phyloP scores from a whole-genome alignment of 2,888 invertebrate species.

The Atrina japonica region DNA sequence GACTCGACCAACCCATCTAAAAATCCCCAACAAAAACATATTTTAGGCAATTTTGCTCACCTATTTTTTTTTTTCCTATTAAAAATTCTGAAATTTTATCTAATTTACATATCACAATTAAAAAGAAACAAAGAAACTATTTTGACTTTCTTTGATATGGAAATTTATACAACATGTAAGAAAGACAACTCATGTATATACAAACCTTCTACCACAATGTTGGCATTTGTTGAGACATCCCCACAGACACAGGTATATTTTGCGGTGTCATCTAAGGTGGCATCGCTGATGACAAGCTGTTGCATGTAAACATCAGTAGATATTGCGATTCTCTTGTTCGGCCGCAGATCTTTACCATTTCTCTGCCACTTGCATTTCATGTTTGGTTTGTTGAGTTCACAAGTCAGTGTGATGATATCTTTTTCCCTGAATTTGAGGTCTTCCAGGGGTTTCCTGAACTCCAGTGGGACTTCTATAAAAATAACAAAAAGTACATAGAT shows the following conservation, averaged over 20 bases:
- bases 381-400: slow-evolving; percentile 96
- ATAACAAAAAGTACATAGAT: neutral
- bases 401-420: slow-evolving; percentile 88
- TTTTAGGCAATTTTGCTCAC: no score
- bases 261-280: slow-evolving; percentile 70
- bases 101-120: no score
- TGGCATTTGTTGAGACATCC: slow-evolving; percentile 70
- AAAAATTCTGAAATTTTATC: no score
- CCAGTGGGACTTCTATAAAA: slow-evolving; percentile 55
- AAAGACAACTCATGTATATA: no score
- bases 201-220: slow-evolving; percentile 75
- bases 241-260: slow-evolving; percentile 71
- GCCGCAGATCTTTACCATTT: slow-evolving; percentile 88
- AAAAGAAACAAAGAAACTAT: no score
- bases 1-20: no score
- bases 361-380: slow-evolving; percentile 95
- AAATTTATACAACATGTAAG: no score
- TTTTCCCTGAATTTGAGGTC: slow-evolving; percentile 66
- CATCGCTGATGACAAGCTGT: slow-evolving; percentile 68
- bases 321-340: slow-evolving; percentile 90
- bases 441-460: slow-evolving; percentile 57
- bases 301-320: slow-evolving; percentile 86
- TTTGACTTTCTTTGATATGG: no score
- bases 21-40: no score
- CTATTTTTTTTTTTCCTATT: no score